These are phyloP conservation scores for Thamnophis sirtalis DNA, from an alignment of 2,113 vertebrate genomes.

Conservation along the genomic window DNA sequence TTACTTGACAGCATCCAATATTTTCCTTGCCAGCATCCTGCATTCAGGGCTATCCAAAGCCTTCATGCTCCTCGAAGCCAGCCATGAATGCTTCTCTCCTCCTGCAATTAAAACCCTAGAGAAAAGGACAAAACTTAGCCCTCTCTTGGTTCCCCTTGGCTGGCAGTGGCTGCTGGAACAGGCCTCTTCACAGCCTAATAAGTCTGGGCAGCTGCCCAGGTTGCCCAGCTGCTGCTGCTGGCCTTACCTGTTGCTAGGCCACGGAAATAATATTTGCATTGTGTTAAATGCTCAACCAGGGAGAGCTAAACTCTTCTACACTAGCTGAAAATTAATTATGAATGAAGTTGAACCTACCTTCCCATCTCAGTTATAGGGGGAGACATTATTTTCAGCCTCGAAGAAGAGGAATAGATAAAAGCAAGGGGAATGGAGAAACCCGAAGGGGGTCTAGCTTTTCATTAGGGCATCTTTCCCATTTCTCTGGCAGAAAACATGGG, in stretches of 20 bases:
- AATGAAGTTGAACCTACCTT: background rate
- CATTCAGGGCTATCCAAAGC: background rate
- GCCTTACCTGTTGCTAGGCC: background rate
- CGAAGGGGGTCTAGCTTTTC: background rate
- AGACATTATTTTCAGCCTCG: background rate
- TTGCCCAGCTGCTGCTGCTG: background rate
- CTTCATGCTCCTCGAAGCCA: background rate
- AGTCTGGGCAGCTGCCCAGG: conserved; percentile 7
- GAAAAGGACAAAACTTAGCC: background rate
- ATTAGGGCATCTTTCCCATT: background rate
- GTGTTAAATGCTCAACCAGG: background rate
- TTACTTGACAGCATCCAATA: background rate
- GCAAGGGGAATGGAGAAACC: background rate
- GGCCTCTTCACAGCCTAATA: background rate
- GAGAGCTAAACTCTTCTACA: background rate
- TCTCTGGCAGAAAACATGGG: background rate
- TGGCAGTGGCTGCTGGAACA: background rate
- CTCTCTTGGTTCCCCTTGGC: background rate
- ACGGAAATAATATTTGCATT: background rate
- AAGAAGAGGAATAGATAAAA: background rate
- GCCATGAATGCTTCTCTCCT: background rate
- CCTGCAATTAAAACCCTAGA: background rate
- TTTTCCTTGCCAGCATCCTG: background rate
- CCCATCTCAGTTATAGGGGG: background rate
- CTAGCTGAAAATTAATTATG: background rate